Conservation (phyloP, 2,797 vertebrate genomes). For the Sebastes vulpes region DNA sequence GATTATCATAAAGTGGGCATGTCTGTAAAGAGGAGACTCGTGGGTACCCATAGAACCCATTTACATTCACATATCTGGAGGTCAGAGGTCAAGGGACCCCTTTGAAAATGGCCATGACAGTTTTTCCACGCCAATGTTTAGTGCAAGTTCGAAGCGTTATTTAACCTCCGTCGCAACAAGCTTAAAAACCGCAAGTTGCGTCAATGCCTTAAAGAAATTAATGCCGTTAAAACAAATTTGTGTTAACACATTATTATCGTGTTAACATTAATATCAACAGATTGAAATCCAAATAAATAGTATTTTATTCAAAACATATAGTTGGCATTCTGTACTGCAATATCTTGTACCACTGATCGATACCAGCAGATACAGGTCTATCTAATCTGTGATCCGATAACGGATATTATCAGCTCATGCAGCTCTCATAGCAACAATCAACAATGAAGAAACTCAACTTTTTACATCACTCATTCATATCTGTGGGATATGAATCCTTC, state of each 20-base stretch:
- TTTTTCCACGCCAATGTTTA: accelerated
- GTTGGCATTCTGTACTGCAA: neutral
- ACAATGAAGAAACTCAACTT: neutral
- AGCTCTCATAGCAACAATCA: neutral
- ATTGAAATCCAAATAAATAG: neutral
- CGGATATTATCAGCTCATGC: neutral
- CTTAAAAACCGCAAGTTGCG: too few species aligned
- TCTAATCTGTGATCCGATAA: neutral
- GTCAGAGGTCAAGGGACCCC: too few species aligned
- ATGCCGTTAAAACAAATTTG: accelerated
- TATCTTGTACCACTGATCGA: neutral
- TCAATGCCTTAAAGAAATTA: too few species aligned
- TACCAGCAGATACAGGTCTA: neutral
- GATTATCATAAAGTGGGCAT: too few species aligned
- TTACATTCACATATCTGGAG: too few species aligned
- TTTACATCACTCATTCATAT: neutral
- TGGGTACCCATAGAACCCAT: too few species aligned
- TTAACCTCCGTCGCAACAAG: accelerated
- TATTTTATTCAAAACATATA: neutral
- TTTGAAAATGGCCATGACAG: too few species aligned
- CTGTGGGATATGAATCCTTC: neutral
- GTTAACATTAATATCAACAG: neutral
- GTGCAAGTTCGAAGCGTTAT: too few species aligned
- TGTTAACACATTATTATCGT: too few species aligned
- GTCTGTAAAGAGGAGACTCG: too few species aligned